Conservation (phyloP, 1,140 invertebrate genomes). For the Pseudobourletiella spinata region DNA sequence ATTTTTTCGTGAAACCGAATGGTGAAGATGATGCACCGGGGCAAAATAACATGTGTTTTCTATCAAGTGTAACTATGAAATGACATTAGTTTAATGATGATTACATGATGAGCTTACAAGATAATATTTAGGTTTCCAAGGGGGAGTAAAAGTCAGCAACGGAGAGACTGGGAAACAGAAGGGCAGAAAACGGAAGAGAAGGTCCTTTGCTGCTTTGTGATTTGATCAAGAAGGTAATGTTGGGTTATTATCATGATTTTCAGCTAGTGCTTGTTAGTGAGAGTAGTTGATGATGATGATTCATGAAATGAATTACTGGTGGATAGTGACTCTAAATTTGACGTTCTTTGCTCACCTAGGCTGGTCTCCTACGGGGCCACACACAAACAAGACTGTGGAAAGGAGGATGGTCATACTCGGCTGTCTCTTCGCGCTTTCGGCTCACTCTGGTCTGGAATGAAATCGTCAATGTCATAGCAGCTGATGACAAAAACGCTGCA, state of each 20-base stretch:
- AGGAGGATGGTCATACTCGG: too few relatives aligned
- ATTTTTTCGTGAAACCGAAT: slow-evolving; percentile 2
- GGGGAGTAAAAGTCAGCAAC: too few relatives aligned
- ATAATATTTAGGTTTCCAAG: neutral
- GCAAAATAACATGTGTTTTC: slow-evolving; percentile 18
- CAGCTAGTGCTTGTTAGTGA: slow-evolving; percentile 12
- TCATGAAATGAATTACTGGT: neutral
- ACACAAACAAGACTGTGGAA: slow-evolving; percentile 8
- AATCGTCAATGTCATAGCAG: neutral
- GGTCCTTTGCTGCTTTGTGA: neutral
- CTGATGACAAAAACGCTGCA: neutral
- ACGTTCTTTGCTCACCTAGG: neutral
- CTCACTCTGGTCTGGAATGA: neutral
- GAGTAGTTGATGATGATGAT: slow-evolving; percentile 3
- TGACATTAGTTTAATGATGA: slow-evolving; percentile 15
- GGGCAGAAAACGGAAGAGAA: too few relatives aligned
- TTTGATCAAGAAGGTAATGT: neutral
- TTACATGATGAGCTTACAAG: slow-evolving; percentile 12
- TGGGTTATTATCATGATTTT: slow-evolving; percentile 14
- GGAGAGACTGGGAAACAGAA: neutral
- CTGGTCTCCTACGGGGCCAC: slow-evolving; percentile 9
- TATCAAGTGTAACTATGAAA: slow-evolving; percentile 11
- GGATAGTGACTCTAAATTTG: neutral
- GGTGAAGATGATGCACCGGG: slow-evolving; percentile 5
- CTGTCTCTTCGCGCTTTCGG: neutral